Evolutionary conservation across 2,888 invertebrate genomes (phyloP).

Genomic region (Caprella mutica): DNA sequence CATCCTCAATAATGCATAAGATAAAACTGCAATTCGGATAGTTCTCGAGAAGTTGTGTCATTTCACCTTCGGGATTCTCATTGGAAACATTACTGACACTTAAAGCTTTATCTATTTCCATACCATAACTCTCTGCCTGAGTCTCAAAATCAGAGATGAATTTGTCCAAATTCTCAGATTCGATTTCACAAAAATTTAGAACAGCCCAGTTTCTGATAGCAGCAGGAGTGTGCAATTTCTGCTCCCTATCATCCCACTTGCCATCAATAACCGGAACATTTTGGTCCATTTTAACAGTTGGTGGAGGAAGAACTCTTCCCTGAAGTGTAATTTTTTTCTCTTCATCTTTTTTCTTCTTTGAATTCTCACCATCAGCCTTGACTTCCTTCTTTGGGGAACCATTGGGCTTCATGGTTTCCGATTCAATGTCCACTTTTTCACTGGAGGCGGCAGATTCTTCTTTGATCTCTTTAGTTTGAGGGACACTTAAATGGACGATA

Average conservation of each 20-base stretch:
- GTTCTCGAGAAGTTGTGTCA: conserved; percentile 44
- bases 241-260: conserved; percentile 35
- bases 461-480: conserved; percentile 78
- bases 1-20: conserved; percentile 43
- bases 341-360: conserved; percentile 41
- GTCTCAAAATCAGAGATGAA: conserved; percentile 23
- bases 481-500: conserved; percentile 64
- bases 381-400: no score
- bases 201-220: conserved; percentile 45
- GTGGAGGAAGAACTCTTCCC: conserved; percentile 68
- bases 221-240: conserved; percentile 36
- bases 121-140: conserved; percentile 25
- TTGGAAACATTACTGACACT: conserved; percentile 43
- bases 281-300: conserved; percentile 51
- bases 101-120: conserved; percentile 22
- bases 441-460: conserved; percentile 69
- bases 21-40: conserved; percentile 42
- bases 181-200: conserved; percentile 39
- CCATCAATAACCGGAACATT: conserved; percentile 34
- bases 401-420: conserved; percentile 52
- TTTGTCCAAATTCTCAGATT: no score
- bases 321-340: conserved; percentile 36
- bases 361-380: no score
- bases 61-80: conserved; percentile 64
- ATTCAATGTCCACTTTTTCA: conserved; percentile 65